Evolutionary conservation across 2,888 invertebrate genomes (phyloP).

Genomic region (Keiferia lycopersicella): DNA sequence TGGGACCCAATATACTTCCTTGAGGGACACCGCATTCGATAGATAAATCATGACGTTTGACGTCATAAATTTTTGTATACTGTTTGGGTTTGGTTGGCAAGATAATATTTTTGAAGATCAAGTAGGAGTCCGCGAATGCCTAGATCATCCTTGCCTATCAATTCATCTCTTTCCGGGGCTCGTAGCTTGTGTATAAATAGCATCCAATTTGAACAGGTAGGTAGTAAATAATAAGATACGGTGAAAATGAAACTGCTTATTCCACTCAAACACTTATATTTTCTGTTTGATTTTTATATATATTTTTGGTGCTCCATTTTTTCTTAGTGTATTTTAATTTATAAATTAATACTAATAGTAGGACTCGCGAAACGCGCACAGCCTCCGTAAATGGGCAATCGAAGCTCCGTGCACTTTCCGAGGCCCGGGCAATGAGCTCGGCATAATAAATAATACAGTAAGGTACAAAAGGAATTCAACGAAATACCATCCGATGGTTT

Average conservation of each 20-base stretch:
- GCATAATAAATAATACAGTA: slow-evolving; percentile 79
- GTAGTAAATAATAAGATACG: too few species aligned
- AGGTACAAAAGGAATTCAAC: slow-evolving; percentile 72
- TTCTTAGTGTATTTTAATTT: slow-evolving; percentile 73
- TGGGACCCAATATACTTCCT: too few species aligned
- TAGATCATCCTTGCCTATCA: too few species aligned
- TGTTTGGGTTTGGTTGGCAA: too few species aligned
- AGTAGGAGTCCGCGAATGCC: too few species aligned
- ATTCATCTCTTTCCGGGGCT: too few species aligned
- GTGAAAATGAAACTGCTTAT: slow-evolving; percentile 56
- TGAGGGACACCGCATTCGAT: too few species aligned
- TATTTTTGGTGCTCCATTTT: slow-evolving; percentile 80
- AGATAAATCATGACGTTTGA: too few species aligned
- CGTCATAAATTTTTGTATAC: too few species aligned
- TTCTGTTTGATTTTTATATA: slow-evolving; percentile 71
- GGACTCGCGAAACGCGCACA: slow-evolving; percentile 63
- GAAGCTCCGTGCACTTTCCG: slow-evolving; percentile 60
- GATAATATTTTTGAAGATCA: too few species aligned
- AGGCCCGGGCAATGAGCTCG: slow-evolving; percentile 78
- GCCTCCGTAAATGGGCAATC: slow-evolving; percentile 78
- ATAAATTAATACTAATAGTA: slow-evolving; percentile 77
- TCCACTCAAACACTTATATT: slow-evolving; percentile 78
- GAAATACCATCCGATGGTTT: slow-evolving; percentile 75
- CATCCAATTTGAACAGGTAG: background rate
- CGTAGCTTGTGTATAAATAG: too few species aligned